These are phyloP conservation scores for Apamea epomidion DNA, from an alignment of 2,888 invertebrate genomes.

Conservation along the genomic window DNA sequence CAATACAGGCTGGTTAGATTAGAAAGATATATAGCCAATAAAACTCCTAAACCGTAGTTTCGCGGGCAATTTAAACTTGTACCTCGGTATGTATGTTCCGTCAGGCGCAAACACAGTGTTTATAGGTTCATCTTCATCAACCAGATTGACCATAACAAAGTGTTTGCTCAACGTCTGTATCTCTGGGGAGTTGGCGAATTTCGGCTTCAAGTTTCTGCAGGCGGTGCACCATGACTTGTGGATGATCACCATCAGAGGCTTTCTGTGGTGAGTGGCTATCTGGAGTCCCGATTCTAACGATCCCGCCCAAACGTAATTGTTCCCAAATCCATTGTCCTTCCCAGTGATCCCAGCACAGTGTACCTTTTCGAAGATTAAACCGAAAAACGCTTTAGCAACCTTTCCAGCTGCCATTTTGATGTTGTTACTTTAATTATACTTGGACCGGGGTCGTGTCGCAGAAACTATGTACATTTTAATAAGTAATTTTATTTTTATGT, in stretches of 20 bases:
- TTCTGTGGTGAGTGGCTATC: slow-evolving; percentile 84
- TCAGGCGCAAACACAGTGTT: slow-evolving; percentile 90
- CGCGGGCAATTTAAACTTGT: slow-evolving; percentile 24
- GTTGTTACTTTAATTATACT: slow-evolving; percentile 45
- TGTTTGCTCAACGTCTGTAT: slow-evolving; percentile 90
- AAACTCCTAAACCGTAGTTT: background rate
- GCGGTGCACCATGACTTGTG: slow-evolving; percentile 93
- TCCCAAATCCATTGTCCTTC: slow-evolving; percentile 86
- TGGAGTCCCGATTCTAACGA: slow-evolving; percentile 84
- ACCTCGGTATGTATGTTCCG: slow-evolving; percentile 92
- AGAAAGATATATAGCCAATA: background rate
- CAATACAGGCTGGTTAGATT: background rate
- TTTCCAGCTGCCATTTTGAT: slow-evolving; percentile 78
- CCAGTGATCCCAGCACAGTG: slow-evolving; percentile 75
- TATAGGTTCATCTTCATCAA: slow-evolving; percentile 91
- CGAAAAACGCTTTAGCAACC: slow-evolving; percentile 78
- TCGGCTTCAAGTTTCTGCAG: slow-evolving; percentile 91
- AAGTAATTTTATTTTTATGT: slow-evolving; percentile 62
- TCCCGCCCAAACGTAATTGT: slow-evolving; percentile 86
- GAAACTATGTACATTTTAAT: slow-evolving; percentile 75
- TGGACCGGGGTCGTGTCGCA: slow-evolving; percentile 50
- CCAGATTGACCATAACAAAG: slow-evolving; percentile 92
- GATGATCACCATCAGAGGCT: slow-evolving; percentile 92
- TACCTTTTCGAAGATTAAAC: slow-evolving; percentile 75
- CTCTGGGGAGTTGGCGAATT: slow-evolving; percentile 90